These are phyloP conservation scores for Proisotoma minuta DNA, from an alignment of 2,888 invertebrate species.

Conservation along the genomic window DNA sequence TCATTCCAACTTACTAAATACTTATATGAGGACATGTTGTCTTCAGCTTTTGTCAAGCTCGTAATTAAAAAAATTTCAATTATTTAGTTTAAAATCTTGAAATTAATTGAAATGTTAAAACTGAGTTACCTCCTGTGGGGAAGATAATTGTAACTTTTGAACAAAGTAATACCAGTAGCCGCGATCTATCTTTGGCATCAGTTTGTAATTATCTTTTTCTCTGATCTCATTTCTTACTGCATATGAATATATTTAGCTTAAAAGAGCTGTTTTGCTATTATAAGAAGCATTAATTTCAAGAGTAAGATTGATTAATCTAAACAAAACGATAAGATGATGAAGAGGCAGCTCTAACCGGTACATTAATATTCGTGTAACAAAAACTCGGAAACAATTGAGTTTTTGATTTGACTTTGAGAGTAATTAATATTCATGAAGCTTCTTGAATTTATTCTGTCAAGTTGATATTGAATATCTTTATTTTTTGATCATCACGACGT, in stretches of 20 bases:
- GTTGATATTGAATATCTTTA: slow-evolving; percentile 8
- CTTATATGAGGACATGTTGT: no score
- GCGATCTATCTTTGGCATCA: no score
- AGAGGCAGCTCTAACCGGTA: not conserved
- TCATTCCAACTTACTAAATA: slow-evolving; percentile 13
- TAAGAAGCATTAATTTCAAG: no score
- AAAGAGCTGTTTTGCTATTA: no score
- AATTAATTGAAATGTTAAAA: not conserved
- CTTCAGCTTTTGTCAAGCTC: not conserved
- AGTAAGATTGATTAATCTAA: slow-evolving; percentile 1
- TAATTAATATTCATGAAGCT: slow-evolving; percentile 34
- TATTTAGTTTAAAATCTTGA: not conserved
- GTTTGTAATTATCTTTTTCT: no score
- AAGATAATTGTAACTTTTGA: slow-evolving; percentile 4
- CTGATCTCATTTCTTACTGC: no score
- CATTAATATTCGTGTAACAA: not conserved
- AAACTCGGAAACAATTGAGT: not conserved
- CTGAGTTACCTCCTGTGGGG: not conserved
- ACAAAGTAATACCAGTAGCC: not conserved
- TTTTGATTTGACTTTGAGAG: not conserved
- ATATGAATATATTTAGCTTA: no score
- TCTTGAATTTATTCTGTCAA: slow-evolving; percentile 21
- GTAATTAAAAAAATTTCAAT: not conserved
- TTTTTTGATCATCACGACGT: slow-evolving; percentile 25
- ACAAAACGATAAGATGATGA: slow-evolving; percentile 4